Percentiles rank a stretch among this genome's conserved stretches.
Conservation (phyloP, 2,888 invertebrate species). For the Gnatocerus cornutus region DNA sequence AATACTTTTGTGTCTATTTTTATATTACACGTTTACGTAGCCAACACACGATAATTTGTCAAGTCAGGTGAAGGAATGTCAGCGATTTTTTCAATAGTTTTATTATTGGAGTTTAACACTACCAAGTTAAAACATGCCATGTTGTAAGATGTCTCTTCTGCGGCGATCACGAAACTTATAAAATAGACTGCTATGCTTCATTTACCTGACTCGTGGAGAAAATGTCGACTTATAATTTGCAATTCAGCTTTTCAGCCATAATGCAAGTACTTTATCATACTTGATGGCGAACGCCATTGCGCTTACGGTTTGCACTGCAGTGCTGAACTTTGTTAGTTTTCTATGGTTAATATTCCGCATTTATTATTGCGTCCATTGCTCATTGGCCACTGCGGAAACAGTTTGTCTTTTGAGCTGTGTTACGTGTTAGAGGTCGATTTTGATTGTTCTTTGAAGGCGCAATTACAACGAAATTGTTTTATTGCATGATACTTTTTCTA, state of each 20-base stretch:
- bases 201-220: neutral
- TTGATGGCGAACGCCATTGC: conserved; percentile 2
- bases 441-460: neutral
- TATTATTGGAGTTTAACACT: neutral
- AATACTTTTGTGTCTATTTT: neutral
- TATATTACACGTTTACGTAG: neutral
- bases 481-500: conserved; percentile 3
- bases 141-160: too few relatives aligned
- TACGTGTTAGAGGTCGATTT: neutral
- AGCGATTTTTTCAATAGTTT: neutral
- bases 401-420: neutral
- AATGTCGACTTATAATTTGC: neutral
- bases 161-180: neutral
- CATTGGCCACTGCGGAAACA: neutral
- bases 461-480: neutral
- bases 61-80: neutral
- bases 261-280: neutral
- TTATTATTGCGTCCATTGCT: neutral
- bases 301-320: neutral
- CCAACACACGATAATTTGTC: conserved; percentile 2
- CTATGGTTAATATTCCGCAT: neutral
- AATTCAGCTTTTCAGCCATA: neutral
- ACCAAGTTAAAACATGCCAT: too few relatives aligned
- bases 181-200: too few relatives aligned
- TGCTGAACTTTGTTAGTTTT: neutral